A percentile compares a stretch with the other conserved stretches of the same genome.
phyloP scores from a whole-genome alignment of 2,113 vertebrate species.

The Oostethus manadensis region DNA sequence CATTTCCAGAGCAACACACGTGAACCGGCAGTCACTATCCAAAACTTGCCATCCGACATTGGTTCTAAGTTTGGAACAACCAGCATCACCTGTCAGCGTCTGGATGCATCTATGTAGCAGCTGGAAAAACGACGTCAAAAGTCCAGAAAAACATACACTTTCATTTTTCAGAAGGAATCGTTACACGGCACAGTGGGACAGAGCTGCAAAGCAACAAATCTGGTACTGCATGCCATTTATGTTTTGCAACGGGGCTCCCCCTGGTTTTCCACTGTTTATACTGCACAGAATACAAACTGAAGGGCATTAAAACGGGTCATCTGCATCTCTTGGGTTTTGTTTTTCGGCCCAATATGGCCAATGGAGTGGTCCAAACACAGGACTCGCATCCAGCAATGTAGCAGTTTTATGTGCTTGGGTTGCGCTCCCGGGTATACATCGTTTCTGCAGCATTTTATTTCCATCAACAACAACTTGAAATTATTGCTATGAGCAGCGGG shows the following conservation, averaged over 20 bases:
- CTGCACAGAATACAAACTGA: background rate
- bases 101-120: no score
- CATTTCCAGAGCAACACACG: no score
- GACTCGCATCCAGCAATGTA: background rate
- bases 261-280: background rate
- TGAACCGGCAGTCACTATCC: no score
- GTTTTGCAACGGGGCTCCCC: background rate
- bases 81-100: no score
- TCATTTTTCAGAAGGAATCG: no score
- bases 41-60: no score
- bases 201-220: background rate
- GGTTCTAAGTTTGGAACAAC: no score
- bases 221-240: background rate
- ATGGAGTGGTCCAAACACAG: background rate
- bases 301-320: background rate
- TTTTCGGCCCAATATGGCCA: background rate
- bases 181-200: background rate
- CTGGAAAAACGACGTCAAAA: no score
- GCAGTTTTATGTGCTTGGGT: background rate
- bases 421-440: background rate
- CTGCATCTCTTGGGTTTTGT: background rate
- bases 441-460: background rate
- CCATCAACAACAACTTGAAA: slow-evolving; percentile 2
- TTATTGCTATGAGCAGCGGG: background rate
- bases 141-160: no score